Conservation (phyloP, 1,140 invertebrate genomes). For the Drosophila subobscura region DNA sequence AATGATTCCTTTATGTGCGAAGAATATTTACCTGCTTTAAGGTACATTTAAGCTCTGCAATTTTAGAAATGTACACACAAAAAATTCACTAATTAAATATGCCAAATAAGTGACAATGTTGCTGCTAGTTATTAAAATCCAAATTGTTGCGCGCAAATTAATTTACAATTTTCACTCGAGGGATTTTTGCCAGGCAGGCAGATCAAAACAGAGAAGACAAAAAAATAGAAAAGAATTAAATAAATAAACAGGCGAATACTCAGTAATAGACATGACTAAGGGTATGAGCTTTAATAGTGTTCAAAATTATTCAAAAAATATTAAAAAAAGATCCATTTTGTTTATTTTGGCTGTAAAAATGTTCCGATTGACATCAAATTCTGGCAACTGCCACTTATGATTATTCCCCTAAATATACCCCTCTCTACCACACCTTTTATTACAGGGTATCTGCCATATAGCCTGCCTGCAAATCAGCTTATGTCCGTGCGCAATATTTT, state of each 20-base stretch:
- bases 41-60: background rate
- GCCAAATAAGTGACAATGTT: conserved; percentile 60
- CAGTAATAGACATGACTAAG: too few species aligned
- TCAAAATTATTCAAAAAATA: too few species aligned
- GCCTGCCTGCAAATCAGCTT: conserved; percentile 50
- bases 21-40: conserved; percentile 24
- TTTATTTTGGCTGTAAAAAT: too few species aligned
- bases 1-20: conserved; percentile 22
- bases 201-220: background rate
- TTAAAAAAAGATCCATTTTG: too few species aligned
- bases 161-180: conserved; percentile 58
- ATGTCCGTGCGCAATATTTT: conserved; percentile 33
- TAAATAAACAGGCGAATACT: conserved; percentile 19
- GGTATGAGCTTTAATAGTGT: too few species aligned
- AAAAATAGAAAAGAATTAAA: conserved; percentile 36
- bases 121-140: conserved; percentile 57
- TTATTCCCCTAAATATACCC: too few species aligned
- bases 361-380: too few species aligned
- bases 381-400: too few species aligned
- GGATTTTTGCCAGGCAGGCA: conserved; percentile 38
- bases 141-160: conserved; percentile 53
- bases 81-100: conserved; percentile 50
- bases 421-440: too few species aligned
- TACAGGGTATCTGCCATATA: background rate
- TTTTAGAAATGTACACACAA: conserved; percentile 9